phyloP scores from a whole-genome alignment of 1,140 invertebrate genomes.

The Tetramorium alpestre region DNA sequence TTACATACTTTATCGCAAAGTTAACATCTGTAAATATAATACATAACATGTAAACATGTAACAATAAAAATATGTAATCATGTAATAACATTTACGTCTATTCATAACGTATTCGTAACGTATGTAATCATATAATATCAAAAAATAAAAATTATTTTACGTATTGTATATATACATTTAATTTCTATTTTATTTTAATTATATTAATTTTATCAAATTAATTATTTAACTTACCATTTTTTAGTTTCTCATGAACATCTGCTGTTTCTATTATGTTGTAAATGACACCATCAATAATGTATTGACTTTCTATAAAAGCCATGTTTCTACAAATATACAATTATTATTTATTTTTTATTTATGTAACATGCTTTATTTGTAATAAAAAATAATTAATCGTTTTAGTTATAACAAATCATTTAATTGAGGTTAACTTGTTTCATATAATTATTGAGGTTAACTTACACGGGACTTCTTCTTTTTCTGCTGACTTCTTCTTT shows the following conservation, averaged over 20 bases:
- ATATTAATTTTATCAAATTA: background rate
- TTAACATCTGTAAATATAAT: background rate
- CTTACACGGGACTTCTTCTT: background rate
- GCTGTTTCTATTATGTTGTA: background rate
- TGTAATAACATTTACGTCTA: no score
- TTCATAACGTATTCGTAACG: no score
- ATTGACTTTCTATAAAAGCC: background rate
- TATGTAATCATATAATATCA: no score
- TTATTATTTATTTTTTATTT: background rate
- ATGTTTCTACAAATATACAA: background rate
- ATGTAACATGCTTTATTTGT: background rate
- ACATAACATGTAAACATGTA: no score
- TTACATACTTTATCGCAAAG: background rate
- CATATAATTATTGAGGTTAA: background rate
- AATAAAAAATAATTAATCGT: background rate
- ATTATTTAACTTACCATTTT: background rate
- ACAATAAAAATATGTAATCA: no score
- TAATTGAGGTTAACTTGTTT: no score
- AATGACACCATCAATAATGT: background rate
- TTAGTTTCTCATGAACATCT: background rate
- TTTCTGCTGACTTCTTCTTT: no score
- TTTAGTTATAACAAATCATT: no score
- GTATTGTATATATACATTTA: no score
- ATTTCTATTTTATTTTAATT: no score
- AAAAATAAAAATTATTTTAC: no score